These are phyloP conservation scores for Volucella bombylans DNA, from an alignment of 2,888 invertebrate species.

Conservation along the genomic window DNA sequence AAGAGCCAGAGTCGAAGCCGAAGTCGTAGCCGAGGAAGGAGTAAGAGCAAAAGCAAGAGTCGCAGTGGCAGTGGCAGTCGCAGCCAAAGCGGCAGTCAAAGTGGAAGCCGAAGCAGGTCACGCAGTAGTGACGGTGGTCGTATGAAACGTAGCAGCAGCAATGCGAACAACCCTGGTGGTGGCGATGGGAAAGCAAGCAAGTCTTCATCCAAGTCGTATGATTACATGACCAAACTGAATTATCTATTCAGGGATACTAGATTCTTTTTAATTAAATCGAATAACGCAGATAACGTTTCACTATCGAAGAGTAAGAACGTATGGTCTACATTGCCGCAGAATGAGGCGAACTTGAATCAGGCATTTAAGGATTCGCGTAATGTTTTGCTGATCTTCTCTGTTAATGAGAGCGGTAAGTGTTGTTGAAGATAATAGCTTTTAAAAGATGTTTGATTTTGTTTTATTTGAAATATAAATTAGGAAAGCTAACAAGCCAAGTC, in stretches of 20 bases:
- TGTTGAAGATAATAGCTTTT: not conserved
- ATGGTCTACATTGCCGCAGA: conserved; percentile 98
- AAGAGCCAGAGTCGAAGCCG: conserved; percentile 57
- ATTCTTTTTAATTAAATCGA: conserved; percentile 98
- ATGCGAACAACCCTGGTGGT: conserved; percentile 69
- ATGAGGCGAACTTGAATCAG: conserved; percentile 97
- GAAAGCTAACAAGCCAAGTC: too few species aligned
- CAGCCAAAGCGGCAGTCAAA: conserved; percentile 74
- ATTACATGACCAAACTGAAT: conserved; percentile 94
- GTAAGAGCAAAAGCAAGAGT: conserved; percentile 55
- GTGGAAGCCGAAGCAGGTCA: conserved; percentile 7
- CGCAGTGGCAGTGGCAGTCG: conserved; percentile 43
- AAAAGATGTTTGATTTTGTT: not conserved
- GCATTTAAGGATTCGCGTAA: conserved; percentile 96
- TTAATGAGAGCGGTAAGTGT: conserved; percentile 93
- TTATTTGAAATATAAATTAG: not conserved
- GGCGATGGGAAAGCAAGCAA: conserved; percentile 79
- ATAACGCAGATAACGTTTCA: conserved; percentile 97
- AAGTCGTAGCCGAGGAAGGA: conserved; percentile 14
- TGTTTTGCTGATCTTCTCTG: conserved; percentile 97
- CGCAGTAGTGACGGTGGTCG: conserved; percentile 53
- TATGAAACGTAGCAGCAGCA: conserved; percentile 76
- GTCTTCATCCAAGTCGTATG: conserved; percentile 86
- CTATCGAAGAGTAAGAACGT: conserved; percentile 97
- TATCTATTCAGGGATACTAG: conserved; percentile 96